These are phyloP conservation scores for Quadriops clusia DNA, from an alignment of 2,888 invertebrate genomes.

Conservation along the genomic window DNA sequence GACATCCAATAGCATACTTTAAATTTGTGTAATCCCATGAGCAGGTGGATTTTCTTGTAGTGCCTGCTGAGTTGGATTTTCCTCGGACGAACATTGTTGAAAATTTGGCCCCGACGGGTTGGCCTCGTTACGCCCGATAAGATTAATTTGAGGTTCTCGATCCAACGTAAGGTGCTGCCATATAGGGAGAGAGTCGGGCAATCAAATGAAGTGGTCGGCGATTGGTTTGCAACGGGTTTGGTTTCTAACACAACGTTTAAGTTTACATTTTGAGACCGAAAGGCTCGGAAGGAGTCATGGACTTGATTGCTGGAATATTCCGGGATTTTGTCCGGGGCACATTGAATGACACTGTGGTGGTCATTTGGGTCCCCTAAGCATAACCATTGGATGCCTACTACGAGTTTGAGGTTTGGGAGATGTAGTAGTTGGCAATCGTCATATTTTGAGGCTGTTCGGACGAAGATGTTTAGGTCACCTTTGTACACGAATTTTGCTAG, in stretches of 20 bases:
- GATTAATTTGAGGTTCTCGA: constrained; percentile 88
- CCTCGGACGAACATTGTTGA: constrained; percentile 69
- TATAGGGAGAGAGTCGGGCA: constrained; percentile 72
- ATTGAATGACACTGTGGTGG: constrained; percentile 89
- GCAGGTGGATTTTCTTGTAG: constrained; percentile 74
- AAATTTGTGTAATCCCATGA: constrained; percentile 75
- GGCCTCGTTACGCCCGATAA: constrained; percentile 89
- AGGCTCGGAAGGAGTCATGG: constrained; percentile 92
- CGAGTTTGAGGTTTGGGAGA: constrained; percentile 76
- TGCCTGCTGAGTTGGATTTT: constrained; percentile 90
- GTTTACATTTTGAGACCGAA: constrained; percentile 77
- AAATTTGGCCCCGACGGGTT: constrained; percentile 81
- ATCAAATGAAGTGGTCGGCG: constrained; percentile 34
- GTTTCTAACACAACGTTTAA: constrained; percentile 70
- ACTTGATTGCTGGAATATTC: constrained; percentile 94
- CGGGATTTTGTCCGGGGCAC: constrained; percentile 90
- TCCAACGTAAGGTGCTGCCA: constrained; percentile 90
- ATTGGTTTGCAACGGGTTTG: constrained; percentile 41
- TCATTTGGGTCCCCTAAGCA: constrained; percentile 90
- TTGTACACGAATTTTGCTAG: constrained; percentile 76
- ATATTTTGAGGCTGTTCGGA: constrained; percentile 95
- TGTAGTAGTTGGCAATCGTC: constrained; percentile 92
- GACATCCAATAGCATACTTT: constrained; percentile 97
- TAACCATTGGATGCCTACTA: constrained; percentile 78
- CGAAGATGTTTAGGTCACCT: constrained; percentile 88